Base-by-base conservation (phyloP, 2,888 invertebrate genomes). In the Iphiclides podalirius region DNA sequence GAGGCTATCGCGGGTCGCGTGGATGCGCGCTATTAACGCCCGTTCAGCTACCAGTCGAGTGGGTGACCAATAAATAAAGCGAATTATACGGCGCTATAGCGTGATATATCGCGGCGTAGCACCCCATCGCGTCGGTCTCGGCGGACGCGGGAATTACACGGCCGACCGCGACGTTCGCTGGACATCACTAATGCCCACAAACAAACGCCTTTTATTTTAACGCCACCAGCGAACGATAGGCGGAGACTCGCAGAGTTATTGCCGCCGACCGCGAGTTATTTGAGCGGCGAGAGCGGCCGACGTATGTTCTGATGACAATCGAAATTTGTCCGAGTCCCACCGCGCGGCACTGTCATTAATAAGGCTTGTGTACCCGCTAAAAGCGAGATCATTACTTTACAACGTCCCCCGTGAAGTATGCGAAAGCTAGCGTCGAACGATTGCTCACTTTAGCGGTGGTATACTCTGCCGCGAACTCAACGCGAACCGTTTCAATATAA, bases 101-200 rank as follows among this genome's bases (percentile, higher is more conserved):
- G 61, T 68, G 85, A 87, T 86, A 88, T 87, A 87, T 88, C 87
- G n/a, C n/a, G 84, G 31, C 81, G 84, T 75, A 67, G 76, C 70
- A 76, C 75, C 66, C 76, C 76, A 67, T 67, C 66, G 70, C 69
- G 67, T 64, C 54, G 74, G 73, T 81, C 80, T 83, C 85, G 82
- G 80, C 82, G 74, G 63, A 76, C 77, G 76, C 71, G 74, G 37
- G 81, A 85, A 85, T 85, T 85, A 84, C 82, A 84, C 79, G 75
- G 73, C 69, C 72, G 60, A 67, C 71, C 67, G 67, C 72, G 70
- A 65, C 75, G 79, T 79, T 79, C 75, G 79, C 75, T n/a, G n/a
- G n/a, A n/a, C 73, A 58, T 61, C 67, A 69, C 80, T 80, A 82
- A 80, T 79, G 67, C 76, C 64, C 65, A 60, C 67, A 63, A 61